These are phyloP conservation scores for Diuraphis noxia DNA, from an alignment of 1,140 invertebrate genomes.

Conservation along the genomic window DNA sequence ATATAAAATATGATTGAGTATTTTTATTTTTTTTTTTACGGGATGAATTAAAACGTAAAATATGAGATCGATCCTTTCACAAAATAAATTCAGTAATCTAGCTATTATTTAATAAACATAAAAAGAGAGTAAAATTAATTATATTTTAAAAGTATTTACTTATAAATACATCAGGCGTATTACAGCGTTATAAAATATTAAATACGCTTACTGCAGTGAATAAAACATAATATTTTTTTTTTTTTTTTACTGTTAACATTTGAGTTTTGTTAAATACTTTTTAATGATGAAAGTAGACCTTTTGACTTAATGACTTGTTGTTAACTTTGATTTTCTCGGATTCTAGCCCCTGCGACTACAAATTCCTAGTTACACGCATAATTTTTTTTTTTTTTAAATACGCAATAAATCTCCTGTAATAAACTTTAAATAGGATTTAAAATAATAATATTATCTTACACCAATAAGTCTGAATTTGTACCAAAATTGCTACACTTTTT, in stretches of 20 bases:
- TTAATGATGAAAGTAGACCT: not conserved
- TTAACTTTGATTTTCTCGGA: not conserved
- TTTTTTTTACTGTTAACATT: not conserved
- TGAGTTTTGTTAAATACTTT: not conserved
- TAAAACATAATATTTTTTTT: not conserved
- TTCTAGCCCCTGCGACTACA: not conserved
- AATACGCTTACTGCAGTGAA: no score
- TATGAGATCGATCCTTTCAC: no score
- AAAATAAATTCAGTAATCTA: no score
- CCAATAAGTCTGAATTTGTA: not conserved
- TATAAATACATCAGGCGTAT: no score
- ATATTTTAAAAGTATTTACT: no score
- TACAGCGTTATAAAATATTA: no score
- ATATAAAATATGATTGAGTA: no score
- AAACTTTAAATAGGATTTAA: not conserved
- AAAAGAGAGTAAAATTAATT: no score
- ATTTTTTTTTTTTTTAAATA: not conserved
- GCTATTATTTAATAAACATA: no score
- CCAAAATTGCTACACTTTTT: not conserved
- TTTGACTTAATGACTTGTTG: not conserved
- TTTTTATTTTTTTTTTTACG: no score
- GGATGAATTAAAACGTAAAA: no score
- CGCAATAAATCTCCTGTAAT: not conserved
- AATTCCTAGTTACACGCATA: no score
- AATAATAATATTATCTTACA: not conserved